Base-by-base conservation (phyloP, 2,113 vertebrate genomes). In the Melanerpes aurifrons region DNA sequence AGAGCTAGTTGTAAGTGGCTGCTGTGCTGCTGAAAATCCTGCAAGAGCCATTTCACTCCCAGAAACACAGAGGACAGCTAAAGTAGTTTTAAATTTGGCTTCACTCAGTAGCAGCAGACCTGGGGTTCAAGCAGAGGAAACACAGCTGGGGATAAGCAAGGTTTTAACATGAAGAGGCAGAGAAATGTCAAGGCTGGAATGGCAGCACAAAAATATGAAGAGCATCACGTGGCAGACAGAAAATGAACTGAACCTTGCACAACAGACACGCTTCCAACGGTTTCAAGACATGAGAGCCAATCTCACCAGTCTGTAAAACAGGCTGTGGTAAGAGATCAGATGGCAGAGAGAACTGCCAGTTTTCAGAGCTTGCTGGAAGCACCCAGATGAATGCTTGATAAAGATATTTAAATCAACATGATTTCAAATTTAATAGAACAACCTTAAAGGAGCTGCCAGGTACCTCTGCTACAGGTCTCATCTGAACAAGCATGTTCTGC, bases 361-460 rank as follows among this genome's bases (percentile, higher is more conserved):
- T 80, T 40, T 50, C 40, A 71, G 50, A 82, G 59, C 45, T 69
- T 76, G 50, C 63, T 87, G 31, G 68, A 80, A 83, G 40, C 17
- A n/a, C 32, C 22, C 40, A 68, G 0, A 66, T 0, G 1, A 50
- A 70, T 40, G 15, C n/a, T 15, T 35, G 7, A n/a, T 12, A 53
- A 75, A 88, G 32, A 24, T 67, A 3, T 63, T 70, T 86, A 62
- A 62, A 56, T 73, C 45, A 62, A 8, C 25, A 73, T 11, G 75
- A 45, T 66, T 61, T 56, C 22, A 47, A 72, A 92, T 32, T 29
- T 48, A 19, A 21, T 53, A 72, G 31, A 70, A 28, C 21, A 32
- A 21, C 40, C n/a, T 56, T 47, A 26, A 25, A 37, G 10, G 21
- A 45, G 29, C 47, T 16, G 24, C 37, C 80, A 74, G 72, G 72